Base-by-base conservation (phyloP, 2,113 vertebrate species). In the Ornithorhynchus anatinus region DNA sequence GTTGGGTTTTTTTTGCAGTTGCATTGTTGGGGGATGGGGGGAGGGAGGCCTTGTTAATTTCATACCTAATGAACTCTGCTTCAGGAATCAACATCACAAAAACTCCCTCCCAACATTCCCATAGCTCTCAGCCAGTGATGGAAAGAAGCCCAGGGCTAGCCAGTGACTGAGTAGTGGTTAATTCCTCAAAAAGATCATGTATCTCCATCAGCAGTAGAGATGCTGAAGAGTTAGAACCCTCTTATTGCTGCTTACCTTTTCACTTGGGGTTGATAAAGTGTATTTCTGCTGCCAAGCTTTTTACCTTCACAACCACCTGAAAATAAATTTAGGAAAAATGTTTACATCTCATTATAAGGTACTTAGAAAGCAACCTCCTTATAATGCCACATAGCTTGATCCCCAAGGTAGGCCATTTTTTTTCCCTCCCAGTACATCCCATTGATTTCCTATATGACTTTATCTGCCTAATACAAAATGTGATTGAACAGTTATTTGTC, bases 391-490 rank as follows among this genome's bases (percentile, higher is more conserved):
- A 80, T 77, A 85, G 86, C 84, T 91, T 81, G 80, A 66, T 93
- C 85, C 86, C 76, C 88, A 86, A 89, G 86, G 84, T 80, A 83
- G 89, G 89, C 83, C 79, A 88, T 86, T 90, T 93, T 93, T 90
- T 92, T 35, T 74, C 88, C 87, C 80, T 91, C 91, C 94, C 92
- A 92, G 92, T 96, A 94, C 87, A 90, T 90, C 75, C 91, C 89
- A 96, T 95, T 94, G 96, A 97, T 97, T 96, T 96, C 91, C 95
- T 94, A 91, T 94, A 92, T 94, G 95, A 95, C 94, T 94, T 96
- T 95, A 96, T 96, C 95, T 96, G 86, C 92, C 92, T 95, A 94
- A 94, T 94, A 96, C 93, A 91, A 90, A 93, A 84, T 89, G 84
- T 92, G 91, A 89, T 91, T 90, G 92, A 93, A 70, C 89, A 90